Base-by-base conservation (phyloP, 2,888 invertebrate species). In the Eilema sororculum region DNA sequence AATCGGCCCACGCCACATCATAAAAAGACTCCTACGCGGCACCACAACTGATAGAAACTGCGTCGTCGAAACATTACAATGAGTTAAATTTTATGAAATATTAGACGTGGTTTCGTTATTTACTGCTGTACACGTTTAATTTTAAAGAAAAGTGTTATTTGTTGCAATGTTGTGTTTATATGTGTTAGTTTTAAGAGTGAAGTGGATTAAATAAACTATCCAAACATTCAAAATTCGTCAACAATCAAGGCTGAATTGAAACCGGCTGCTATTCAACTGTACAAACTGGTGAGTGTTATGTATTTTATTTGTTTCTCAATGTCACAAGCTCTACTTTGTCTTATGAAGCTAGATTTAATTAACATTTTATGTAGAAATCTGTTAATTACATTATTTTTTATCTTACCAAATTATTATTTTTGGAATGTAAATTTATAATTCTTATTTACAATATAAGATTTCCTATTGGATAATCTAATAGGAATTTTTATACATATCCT, bases 21-120 rank as follows among this genome's bases (percentile, higher is more conserved):
- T 94, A 92, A 91, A 91, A 75, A 82, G 83, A 91, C 93, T 91
- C 95, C 95, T 95, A 95, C 95, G 91, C 93, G 85, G 77, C 81
- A 77, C 81, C 84, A 80, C 81, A 68, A 76, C 69, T 70, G 75
- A 77, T 86, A 80, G 83, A 67, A 86, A 88, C 84, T 89, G 84
- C 89, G 89, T 87, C 85, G 86, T 84, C 84, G 78, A 85, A 87
- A 85, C 84, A 82, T 76, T 82, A 84, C 80, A 84, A 90, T 90
- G 87, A 88, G 83, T 79, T 81, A 91, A 90, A 87, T 87, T 86
- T 86, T 82, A 80, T 82, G 79, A 85, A 84, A 84, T 83, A 81
- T 76, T 77, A 77, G 78, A 75, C 78, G 77, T 74, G 73, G 74
- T 79, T 68, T 79, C 72, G 74, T 68, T 81, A 80, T 70, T 78